Evolutionary conservation across 2,888 invertebrate species (phyloP), one percentile per base, ranked within the genome.

Genomic region (Cantharis lateralis): DNA sequence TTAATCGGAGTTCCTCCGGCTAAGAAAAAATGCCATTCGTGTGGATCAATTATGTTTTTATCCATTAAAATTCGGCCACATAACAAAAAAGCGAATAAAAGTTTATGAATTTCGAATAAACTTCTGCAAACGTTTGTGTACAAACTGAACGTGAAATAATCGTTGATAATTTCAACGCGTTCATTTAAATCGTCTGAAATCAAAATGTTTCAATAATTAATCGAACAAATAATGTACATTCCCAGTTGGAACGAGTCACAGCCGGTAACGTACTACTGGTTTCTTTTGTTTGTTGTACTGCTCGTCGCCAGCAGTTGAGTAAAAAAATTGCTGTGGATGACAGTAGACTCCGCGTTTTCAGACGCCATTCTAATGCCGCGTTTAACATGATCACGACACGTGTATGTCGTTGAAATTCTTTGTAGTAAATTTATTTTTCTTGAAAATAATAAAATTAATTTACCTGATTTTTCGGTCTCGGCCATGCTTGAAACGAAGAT

Each of bases 91-190:
- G 95, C 95, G 87, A 96, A 97, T 80, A 96, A 90, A 13, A 97
- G 89, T 88, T 97, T 97, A 88, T 98, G 95, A 78, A 93, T 93
- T 85, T 97, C 97, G 85, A 98, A 97, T 72, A 98, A 91, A 80
- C 96, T 96, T 70, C 97, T 92, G 84, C 97, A 96, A 10, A 97
- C 95, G 86, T 96, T 97, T 82, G 91, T 91, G 87, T 95, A 97
- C 1, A 98, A 90, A 79, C 93, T 92, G 85, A 93, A 94, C 5
- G 96, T 96, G 87, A 97, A 95, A 83, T 94, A 92, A 18, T 94
- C 93, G 70, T 94, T 95, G 75, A 98, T 91, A 74, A 92, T 93
- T n/a, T 91, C 89, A 3, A 96, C 92, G n/a, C 97, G 91, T 72
- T 93, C 91, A 2, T 91, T 89, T 78, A 96, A 91, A 81, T 95